These are phyloP conservation scores for Notarius quadriscutis DNA, from an alignment of 2,113 vertebrate species.

Conservation along the genomic window DNA sequence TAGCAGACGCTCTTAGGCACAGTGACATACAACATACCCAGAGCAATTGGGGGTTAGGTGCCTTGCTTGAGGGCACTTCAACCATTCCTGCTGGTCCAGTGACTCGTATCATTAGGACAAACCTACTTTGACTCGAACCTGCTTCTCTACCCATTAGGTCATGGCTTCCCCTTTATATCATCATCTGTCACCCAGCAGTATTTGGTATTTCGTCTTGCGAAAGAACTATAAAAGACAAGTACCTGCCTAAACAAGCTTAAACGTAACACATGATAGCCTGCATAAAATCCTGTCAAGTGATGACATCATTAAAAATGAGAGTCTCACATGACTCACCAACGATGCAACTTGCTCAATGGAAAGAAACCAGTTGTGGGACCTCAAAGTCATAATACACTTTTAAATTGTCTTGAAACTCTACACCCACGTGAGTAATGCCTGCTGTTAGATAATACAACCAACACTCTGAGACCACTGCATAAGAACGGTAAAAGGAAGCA, in stretches of 20 bases:
- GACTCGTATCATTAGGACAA: no score
- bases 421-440: conserved; percentile 59
- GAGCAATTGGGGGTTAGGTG: no score
- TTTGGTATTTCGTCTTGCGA: neutral
- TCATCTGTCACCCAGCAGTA: neutral
- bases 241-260: conserved; percentile 34
- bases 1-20: no score
- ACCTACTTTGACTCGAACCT: no score
- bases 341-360: conserved; percentile 52
- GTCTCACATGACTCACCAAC: conserved; percentile 56
- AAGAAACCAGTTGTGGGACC: conserved; percentile 56
- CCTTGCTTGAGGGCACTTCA: no score
- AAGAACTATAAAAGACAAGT: neutral
- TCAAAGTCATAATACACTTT: conserved; percentile 37
- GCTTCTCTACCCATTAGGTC: no score
- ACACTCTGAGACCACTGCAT: neutral
- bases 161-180: no score
- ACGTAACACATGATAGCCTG: neutral
- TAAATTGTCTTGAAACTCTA: conserved; percentile 52
- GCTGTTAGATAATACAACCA: neutral
- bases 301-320: conserved; percentile 27
- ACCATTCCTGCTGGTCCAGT: no score
- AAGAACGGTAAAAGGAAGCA: neutral
- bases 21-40: no score
- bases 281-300: conserved; percentile 21